Evolutionary conservation across 2,888 invertebrate genomes (phyloP), one percentile per base, ranked within the genome.

Genomic region (Sarcophaga rosellei): DNA sequence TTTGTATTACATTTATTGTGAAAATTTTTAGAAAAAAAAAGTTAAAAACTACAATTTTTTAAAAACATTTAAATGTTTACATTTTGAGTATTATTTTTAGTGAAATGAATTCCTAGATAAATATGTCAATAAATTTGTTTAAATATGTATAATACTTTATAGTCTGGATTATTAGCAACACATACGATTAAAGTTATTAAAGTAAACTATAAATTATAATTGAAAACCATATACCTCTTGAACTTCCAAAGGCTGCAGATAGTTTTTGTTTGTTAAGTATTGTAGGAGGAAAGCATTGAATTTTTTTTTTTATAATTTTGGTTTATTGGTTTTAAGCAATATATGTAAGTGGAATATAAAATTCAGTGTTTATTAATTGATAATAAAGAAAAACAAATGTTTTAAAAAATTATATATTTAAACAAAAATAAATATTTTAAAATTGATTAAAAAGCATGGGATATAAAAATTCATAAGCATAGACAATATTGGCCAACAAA

Each of bases 241-340:
- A 62, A 96, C 96, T 92, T 95, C 96, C 95, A 95, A 93, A 87
- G 96, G 95, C 96, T 96, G 94, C 91, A 92, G 89, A 83, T 85
- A 73, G 10, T 62, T 81, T 68, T 66, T 68, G 35, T 63, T 74
- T 68, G 53, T 68, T 76, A 66, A 44, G 85, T 86, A 89, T 89
- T 87, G 88, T 89, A 89, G 35, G 88, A 83, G 80, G 77, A 88
- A 89, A 89, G 88, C 88, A 88, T 88, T 73, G 59, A 80, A 88
- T 88, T 85, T 80, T 75, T 69, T 21, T 62, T 85, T 80, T 69
- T 69, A 20, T 62, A 62, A 62, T 78, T 85, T 87, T 80, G 25
- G 17, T 76, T 87, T 85, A 79, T 65, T 73, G 47, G 69, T 80
- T 20, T 68, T 66, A 78, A 72, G 76, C 74, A 81, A 77, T 76